A percentile compares a stretch with the other conserved stretches of the same genome.
Evolutionary conservation across 2,888 invertebrate genomes (phyloP).

Genomic region (Actias luna): DNA sequence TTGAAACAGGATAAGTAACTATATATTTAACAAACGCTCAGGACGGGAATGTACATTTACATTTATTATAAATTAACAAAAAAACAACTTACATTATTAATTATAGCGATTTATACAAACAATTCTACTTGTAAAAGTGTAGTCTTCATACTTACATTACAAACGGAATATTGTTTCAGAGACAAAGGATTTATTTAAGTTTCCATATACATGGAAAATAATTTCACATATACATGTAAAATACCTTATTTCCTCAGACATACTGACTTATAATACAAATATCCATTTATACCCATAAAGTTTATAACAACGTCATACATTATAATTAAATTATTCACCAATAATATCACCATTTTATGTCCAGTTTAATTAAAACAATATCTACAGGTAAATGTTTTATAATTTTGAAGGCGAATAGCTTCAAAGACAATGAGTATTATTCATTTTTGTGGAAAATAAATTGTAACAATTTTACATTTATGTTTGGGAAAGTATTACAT

Average conservation of each 20-base stretch:
- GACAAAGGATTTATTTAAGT: neutral
- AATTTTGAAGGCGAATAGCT: neutral
- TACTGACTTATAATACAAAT: neutral
- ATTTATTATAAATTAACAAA: neutral
- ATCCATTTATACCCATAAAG: neutral
- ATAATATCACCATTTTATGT: neutral
- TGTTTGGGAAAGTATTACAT: too few species aligned
- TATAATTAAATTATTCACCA: neutral
- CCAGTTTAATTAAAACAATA: neutral
- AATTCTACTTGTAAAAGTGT: too few species aligned
- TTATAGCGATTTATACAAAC: neutral
- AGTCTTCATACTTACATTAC: neutral
- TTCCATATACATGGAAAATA: too few species aligned
- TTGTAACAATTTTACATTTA: neutral
- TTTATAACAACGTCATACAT: neutral
- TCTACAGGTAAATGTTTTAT: neutral
- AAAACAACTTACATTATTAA: neutral
- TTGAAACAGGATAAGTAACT: neutral
- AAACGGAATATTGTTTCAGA: neutral
- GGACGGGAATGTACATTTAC: slow-evolving; percentile 6
- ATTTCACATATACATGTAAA: too few species aligned
- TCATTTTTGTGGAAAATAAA: neutral
- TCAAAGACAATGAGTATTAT: neutral
- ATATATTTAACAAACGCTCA: neutral
- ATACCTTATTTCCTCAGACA: too few species aligned